Evolutionary conservation across 2,888 invertebrate species (phyloP), one percentile per base, ranked within the genome.

Genomic region (Hyppa rectilinea): DNA sequence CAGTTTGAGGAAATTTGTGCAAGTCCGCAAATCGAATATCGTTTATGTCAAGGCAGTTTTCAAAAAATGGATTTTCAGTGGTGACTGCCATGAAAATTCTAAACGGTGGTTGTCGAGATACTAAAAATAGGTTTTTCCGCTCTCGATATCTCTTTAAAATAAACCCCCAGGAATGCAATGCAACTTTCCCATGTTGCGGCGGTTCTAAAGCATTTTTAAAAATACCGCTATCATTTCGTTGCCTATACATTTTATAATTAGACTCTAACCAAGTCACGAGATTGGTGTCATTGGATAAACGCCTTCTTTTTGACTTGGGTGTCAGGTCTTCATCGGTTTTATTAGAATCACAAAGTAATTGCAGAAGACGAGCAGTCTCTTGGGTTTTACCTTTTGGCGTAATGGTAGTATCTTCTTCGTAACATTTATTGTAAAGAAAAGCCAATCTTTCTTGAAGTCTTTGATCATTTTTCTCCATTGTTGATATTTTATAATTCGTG

Each of bases 41-140:
- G 75, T 92, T 90, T 73, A 96, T 92, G 81, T 94, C 91, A 12
- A 92, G 90, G 73, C 94, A 95, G 71, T 89, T 87, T 34, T 86
- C 78, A 80, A 95, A 93, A 71, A 91, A 88, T 9, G 85, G 68
- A 76, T 90, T 86, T 47, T 82, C 87, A 23, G 71, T 80, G 81
- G 92, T 86, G 26, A 94, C 89, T 34, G 92, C 92, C 88, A 96
- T 91, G 85, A 92, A 95, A 78, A 95, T 91, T 58, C 94, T 90
- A 82, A 83, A 92, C 2, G 95, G 96, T 68, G 80, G 82, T 71
- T 87, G 75, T 71, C 87, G 90, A 68, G 92, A 85, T 58, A 95
- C 88, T 63, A 95, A 86, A 84, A 94, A 94, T 49, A 92, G 81
- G 81, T 96, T 95, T 85, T 93, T 93, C 63, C 88, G 78, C 65